Evolutionary conservation across 2,113 vertebrate genomes (phyloP), one percentile per base, ranked within the genome.

Genomic region (Oryctolagus cuniculus): DNA sequence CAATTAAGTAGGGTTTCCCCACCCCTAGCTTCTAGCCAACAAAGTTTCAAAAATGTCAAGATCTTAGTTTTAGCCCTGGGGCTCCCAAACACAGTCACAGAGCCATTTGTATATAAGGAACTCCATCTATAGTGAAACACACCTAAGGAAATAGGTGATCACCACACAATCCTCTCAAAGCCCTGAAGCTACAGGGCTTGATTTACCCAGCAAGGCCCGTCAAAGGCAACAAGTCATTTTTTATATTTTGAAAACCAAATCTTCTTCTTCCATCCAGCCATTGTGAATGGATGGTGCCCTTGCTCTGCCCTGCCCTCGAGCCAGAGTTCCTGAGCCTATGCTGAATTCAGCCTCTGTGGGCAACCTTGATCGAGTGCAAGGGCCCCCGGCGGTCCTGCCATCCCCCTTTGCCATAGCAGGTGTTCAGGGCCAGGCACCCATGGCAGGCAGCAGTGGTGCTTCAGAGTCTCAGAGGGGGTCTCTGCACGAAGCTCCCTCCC

Each of bases 191-290:
- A 89, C 72, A 66, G 58, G 61, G 27, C 84, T 91, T 83, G 80
- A 72, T 66, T 77, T 53, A 94, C 55, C 53, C 36, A 93, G 84
- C 21, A 91, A 81, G 58, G 36, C 67, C 87, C 80, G 63, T 91
- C 31, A 94, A 93, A 94, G 72, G 67, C 29, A 69, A 91, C 66
- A 67, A 91, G 75, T 80, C 67, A 93, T 95, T 88, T 58, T 58
- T 58, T 58, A 58, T 77, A 89, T 92, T 95, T 75, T 58, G 55
- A 58, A 58, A 58, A 58, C 55, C 17, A 58, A 58, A 58, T 58
- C 55, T 58, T 82, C 55, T 58, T 82, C 34, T 7, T 93, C n/a
- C 82, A 82, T 89, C n/a, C 53, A 77, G 34, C 38, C 55, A 95
- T 34, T 6, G 16, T 25, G 3, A 80, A 74, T 53, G 34, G 10